Evolutionary conservation across 2,797 vertebrate genomes (phyloP).

Genomic region (Betta splendens): DNA sequence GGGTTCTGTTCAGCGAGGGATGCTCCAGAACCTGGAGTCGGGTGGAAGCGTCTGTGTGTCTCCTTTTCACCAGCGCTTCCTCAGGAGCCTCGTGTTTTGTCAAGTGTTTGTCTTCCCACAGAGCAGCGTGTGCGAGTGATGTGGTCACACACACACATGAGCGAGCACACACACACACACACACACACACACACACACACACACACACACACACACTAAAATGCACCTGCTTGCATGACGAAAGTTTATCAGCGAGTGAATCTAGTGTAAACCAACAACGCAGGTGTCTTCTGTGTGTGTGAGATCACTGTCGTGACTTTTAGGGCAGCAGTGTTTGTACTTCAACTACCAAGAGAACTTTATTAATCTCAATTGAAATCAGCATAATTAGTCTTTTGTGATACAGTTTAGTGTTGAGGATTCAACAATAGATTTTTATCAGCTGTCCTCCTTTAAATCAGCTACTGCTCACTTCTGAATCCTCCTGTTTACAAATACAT

Average conservation of each 20-base stretch:
- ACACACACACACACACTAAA: constrained; percentile 31
- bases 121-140: constrained; percentile 58
- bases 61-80: constrained; percentile 57
- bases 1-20: constrained; percentile 20
- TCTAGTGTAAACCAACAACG: constrained; percentile 70
- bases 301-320: constrained; percentile 22
- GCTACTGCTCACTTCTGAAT: neutral
- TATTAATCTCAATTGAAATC: neutral
- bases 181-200: constrained; percentile 12
- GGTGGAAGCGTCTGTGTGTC: constrained; percentile 41
- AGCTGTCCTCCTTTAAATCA: neutral
- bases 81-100: constrained; percentile 51
- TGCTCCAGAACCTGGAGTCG: neutral
- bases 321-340: neutral
- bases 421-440: neutral
- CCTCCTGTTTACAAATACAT: too few species aligned
- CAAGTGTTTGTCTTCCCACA: constrained; percentile 56
- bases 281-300: constrained; percentile 58
- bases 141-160: constrained; percentile 53
- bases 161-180: constrained; percentile 4
- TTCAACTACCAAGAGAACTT: constrained; percentile 3
- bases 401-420: neutral
- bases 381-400: neutral
- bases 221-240: constrained; percentile 75
- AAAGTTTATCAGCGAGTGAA: constrained; percentile 69